A percentile compares a stretch with the other conserved stretches of the same genome.
Evolutionary conservation across 2,113 vertebrate genomes (phyloP).

Genomic region (Festucalex cinctus): DNA sequence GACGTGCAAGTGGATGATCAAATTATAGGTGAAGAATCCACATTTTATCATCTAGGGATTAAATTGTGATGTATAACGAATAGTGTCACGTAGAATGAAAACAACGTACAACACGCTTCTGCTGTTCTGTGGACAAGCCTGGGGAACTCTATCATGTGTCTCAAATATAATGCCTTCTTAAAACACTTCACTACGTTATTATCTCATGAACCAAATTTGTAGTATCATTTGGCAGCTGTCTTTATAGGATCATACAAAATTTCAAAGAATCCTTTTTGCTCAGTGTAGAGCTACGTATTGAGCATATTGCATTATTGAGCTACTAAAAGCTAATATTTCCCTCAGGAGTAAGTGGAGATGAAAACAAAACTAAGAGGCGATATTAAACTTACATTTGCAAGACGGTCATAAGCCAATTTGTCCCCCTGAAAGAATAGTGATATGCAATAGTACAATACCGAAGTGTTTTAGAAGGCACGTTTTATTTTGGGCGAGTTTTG

Average conservation of each 20-base stretch:
- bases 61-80: not conserved
- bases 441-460: not conserved
- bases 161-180: not conserved
- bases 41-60: conserved; percentile 7
- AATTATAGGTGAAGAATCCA: conserved; percentile 8
- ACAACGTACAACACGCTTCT: not conserved
- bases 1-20: conserved; percentile 2
- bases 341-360: not conserved
- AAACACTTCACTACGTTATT: not conserved
- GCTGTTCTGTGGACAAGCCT: not conserved
- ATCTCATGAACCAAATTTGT: not conserved
- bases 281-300: not conserved
- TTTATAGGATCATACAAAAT: not conserved
- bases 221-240: conserved; percentile 2
- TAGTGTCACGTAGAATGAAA: not conserved
- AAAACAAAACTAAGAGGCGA: conserved; percentile 1
- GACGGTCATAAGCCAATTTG: not conserved
- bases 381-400: conserved; percentile 3
- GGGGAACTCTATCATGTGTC: not conserved
- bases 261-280: not conserved
- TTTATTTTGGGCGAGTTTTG: not conserved
- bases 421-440: not conserved
- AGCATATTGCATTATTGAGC: conserved; percentile 5
- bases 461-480: not conserved
- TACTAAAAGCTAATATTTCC: conserved; percentile 8